Base-by-base conservation (phyloP, 2,113 vertebrate genomes). In the Oophaga pumilio region DNA sequence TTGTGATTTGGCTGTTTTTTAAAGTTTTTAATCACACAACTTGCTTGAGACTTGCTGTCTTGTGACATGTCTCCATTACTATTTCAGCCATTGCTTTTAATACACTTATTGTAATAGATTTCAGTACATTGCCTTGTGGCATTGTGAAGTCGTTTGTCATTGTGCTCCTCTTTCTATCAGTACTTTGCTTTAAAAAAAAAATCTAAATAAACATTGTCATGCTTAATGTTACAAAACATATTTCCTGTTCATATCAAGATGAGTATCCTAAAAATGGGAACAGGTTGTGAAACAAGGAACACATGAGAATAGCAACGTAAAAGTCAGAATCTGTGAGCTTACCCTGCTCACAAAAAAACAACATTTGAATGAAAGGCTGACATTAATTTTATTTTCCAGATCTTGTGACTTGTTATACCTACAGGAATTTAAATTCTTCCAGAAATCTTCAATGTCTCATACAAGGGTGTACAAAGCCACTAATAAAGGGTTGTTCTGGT, bases 231-330 rank as follows among this genome's bases (percentile, higher is more conserved):
- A 20, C 22, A 76, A 76, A 76, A 76, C 50, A 52, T 53, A 52
- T 76, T 52, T 76, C 18, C 22, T 52, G 49, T 76, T 50, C 50
- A n/a, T 50, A 33, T 33, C 52, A 49, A 18, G 5, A 76, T 11
- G 49, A 50, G 15, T 53, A 52, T 76, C 49, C 9, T 52, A 6
- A 52, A 53, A 76, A 76, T 17, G 12, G 22, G 74, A 76, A 76
- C 43, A 76, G 20, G 8, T 76, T 76, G 74, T 76, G 74, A 52
- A 76, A 76, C 20, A 53, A 52, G 74, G 49, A 76, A 76, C 74
- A 76, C 22, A 4, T 76, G 49, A 76, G 33, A 52, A n/a, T 43
- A 52, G 33, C 3, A 69, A 7, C 52, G 74, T 10, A 43, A 53
- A 4, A 4, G 33, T 2, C 33, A 33, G 33, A 33, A 33, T 33